Conservation (phyloP, 2,797 vertebrate genomes). For the Crypturellus tataupa region DNA sequence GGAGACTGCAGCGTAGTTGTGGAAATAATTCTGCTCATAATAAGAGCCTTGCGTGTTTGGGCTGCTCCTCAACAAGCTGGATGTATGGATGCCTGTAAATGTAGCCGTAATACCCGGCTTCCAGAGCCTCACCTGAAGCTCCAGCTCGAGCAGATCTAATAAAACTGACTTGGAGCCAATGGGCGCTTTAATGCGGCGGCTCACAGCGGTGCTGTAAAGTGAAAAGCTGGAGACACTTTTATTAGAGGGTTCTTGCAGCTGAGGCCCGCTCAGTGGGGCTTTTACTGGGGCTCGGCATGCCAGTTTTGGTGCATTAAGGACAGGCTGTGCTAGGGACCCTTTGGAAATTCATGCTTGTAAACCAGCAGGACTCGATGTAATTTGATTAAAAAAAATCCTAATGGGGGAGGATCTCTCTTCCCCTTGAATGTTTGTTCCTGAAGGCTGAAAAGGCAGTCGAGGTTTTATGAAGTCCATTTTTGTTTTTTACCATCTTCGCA, state of each 20-base stretch:
- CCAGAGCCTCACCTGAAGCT: slow-evolving; percentile 72
- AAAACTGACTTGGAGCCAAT: slow-evolving; percentile 77
- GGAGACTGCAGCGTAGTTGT: neutral
- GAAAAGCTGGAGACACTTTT: slow-evolving; percentile 82
- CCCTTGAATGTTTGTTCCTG: slow-evolving; percentile 47
- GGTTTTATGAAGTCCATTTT: neutral
- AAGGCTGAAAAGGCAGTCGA: slow-evolving; percentile 37
- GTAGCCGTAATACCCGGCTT: neutral
- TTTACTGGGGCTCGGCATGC: slow-evolving; percentile 74
- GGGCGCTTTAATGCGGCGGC: slow-evolving; percentile 65
- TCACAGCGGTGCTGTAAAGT: slow-evolving; percentile 80
- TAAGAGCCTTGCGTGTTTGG: neutral
- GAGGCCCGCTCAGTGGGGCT: slow-evolving; percentile 82
- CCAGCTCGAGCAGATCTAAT: slow-evolving; percentile 74
- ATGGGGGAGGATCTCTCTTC: slow-evolving; percentile 56
- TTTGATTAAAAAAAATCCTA: slow-evolving; percentile 74
- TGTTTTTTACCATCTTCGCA: slow-evolving; percentile 26
- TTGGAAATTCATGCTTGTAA: slow-evolving; percentile 75
- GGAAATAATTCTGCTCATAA: neutral
- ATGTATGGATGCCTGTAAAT: neutral
- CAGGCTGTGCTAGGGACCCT: slow-evolving; percentile 52
- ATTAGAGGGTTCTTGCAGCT: slow-evolving; percentile 83
- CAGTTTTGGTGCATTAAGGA: slow-evolving; percentile 73
- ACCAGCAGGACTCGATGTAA: slow-evolving; percentile 69
- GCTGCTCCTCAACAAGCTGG: neutral